phyloP scores from a whole-genome alignment of 2,113 vertebrate species.

The Tauraco erythrolophus region DNA sequence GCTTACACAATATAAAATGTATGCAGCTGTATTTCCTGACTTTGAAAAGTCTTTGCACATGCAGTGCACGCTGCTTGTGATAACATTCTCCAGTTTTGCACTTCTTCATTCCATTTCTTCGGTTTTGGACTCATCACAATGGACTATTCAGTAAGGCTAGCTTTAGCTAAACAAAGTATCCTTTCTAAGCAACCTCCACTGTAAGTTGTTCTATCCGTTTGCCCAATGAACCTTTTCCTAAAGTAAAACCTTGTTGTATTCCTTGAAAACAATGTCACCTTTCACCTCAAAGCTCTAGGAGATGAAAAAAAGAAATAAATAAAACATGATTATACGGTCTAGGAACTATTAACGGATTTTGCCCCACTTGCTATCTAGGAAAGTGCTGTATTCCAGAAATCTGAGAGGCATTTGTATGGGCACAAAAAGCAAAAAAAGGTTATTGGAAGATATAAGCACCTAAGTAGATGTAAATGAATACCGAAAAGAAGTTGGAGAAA shows the following conservation, averaged over 20 bases:
- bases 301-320: slow-evolving; percentile 14
- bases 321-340: background rate
- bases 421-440: background rate
- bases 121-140: background rate
- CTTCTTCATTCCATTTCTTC: background rate
- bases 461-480: background rate
- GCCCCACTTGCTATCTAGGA: background rate
- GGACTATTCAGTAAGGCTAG: background rate
- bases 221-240: background rate
- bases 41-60: background rate
- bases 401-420: background rate
- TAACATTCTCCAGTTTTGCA: background rate
- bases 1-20: background rate
- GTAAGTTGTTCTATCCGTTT: background rate
- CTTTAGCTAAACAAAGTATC: background rate
- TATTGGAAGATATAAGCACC: background rate
- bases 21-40: background rate
- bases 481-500: slow-evolving; percentile 1
- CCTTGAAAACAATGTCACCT: background rate
- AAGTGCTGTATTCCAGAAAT: background rate
- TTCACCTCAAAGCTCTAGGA: background rate
- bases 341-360: background rate
- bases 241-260: background rate
- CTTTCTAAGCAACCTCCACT: background rate
- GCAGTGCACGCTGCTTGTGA: background rate